Evolutionary conservation across 2,888 invertebrate genomes (phyloP).

Genomic region (Cylindroiulus punctatus): DNA sequence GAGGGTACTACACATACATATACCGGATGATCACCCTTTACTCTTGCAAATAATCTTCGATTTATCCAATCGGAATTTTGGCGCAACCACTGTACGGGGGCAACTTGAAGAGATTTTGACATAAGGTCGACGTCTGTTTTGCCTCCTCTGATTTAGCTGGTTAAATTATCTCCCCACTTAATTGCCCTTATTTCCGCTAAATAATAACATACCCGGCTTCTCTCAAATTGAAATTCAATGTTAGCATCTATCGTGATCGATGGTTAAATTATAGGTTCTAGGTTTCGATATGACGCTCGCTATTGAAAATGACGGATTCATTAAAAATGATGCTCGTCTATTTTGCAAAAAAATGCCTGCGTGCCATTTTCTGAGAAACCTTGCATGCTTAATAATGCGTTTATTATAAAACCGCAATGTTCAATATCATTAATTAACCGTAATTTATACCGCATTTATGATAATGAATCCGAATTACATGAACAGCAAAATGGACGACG

Average conservation of each 20-base stretch:
- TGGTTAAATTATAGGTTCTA: slow-evolving; percentile 1
- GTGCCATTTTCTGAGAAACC: background rate
- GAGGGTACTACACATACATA: too few species aligned
- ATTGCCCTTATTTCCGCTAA: background rate
- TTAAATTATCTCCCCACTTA: background rate
- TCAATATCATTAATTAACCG: background rate
- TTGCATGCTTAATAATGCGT: background rate
- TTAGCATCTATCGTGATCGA: background rate
- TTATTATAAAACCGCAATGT: slow-evolving; percentile 36
- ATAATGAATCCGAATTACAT: background rate
- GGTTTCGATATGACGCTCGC: background rate
- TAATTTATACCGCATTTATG: slow-evolving; percentile 15
- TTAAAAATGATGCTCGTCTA: slow-evolving; percentile 3
- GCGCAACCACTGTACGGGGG: background rate
- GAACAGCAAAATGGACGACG: background rate
- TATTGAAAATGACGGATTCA: background rate
- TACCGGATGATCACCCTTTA: too few species aligned
- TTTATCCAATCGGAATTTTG: background rate
- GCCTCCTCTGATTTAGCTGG: background rate
- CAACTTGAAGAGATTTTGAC: background rate
- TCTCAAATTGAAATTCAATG: slow-evolving; percentile 33
- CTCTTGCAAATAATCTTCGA: too few species aligned
- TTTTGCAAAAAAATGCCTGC: slow-evolving; percentile 8
- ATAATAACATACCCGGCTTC: background rate
- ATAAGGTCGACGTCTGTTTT: background rate